These are phyloP conservation scores for Ophiodon elongatus DNA, from an alignment of 2,113 vertebrate species.

Conservation along the genomic window DNA sequence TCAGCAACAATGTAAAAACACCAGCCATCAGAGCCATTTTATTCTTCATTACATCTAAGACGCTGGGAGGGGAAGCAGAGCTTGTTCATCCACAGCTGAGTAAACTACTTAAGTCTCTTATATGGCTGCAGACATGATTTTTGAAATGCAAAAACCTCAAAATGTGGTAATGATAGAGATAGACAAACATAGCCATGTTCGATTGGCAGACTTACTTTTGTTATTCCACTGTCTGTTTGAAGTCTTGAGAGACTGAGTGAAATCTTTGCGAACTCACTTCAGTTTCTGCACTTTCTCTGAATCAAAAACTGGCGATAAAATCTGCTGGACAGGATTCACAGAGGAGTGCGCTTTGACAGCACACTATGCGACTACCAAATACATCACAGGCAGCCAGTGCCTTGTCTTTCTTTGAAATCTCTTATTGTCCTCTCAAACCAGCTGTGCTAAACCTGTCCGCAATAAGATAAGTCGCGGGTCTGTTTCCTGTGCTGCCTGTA, in stretches of 20 bases:
- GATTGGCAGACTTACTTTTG: slow-evolving; percentile 80
- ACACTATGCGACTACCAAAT: slow-evolving; percentile 42
- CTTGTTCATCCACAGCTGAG: slow-evolving; percentile 82
- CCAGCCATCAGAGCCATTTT: slow-evolving; percentile 54
- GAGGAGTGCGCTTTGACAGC: slow-evolving; percentile 26
- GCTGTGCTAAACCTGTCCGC: slow-evolving; percentile 62
- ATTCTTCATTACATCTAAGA: slow-evolving; percentile 59
- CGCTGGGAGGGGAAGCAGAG: slow-evolving; percentile 68
- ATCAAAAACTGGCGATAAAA: slow-evolving; percentile 57
- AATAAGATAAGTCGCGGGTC: slow-evolving; percentile 58
- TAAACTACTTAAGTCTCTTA: slow-evolving; percentile 83
- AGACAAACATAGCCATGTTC: slow-evolving; percentile 76
- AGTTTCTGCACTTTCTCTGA: slow-evolving; percentile 66
- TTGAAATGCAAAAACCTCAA: slow-evolving; percentile 73
- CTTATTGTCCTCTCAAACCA: slow-evolving; percentile 55
- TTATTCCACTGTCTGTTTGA: slow-evolving; percentile 78
- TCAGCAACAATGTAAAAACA: slow-evolving; percentile 75
- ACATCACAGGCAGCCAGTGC: slow-evolving; percentile 15
- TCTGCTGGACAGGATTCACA: slow-evolving; percentile 55
- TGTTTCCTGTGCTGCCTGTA: slow-evolving; percentile 65
- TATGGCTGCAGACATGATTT: slow-evolving; percentile 70
- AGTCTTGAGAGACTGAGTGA: slow-evolving; percentile 67
- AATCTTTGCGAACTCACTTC: slow-evolving; percentile 67
- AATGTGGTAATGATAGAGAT: slow-evolving; percentile 76
- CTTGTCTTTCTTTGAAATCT: slow-evolving; percentile 52